These are phyloP conservation scores for Nezara viridula DNA, from an alignment of 2,888 invertebrate species.

Conservation along the genomic window DNA sequence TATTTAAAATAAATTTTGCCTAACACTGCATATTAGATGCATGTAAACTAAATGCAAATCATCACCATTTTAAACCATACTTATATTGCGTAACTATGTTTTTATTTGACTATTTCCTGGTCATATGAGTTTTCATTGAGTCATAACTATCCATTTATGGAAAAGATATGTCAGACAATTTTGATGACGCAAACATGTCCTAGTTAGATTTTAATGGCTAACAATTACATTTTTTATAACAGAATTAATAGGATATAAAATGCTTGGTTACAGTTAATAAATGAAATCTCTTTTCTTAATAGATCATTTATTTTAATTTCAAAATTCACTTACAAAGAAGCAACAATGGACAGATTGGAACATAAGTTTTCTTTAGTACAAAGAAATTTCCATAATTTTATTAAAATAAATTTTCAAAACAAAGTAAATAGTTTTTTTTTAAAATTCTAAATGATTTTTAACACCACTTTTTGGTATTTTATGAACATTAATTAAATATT, in stretches of 20 bases:
- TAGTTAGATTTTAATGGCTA: no score
- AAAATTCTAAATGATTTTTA: background rate
- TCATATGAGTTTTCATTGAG: no score
- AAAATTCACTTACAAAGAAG: constrained; percentile 48
- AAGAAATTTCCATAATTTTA: constrained; percentile 26
- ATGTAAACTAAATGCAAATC: no score
- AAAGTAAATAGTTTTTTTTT: constrained; percentile 21
- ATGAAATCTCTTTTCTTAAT: constrained; percentile 9
- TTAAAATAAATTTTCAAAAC: constrained; percentile 21
- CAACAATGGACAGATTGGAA: constrained; percentile 45
- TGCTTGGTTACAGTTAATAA: background rate
- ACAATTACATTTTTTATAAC: background rate
- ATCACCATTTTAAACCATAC: no score
- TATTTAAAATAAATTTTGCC: no score
- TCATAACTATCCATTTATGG: no score
- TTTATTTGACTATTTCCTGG: no score
- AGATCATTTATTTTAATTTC: constrained; percentile 44
- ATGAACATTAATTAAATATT: background rate
- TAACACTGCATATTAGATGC: no score
- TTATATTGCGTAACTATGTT: no score
- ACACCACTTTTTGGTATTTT: background rate
- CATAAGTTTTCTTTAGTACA: constrained; percentile 40
- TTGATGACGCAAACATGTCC: no score
- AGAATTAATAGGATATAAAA: background rate
- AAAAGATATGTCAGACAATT: no score